Conservation (phyloP, 2,797 vertebrate species). For the Thunnus albacares region DNA sequence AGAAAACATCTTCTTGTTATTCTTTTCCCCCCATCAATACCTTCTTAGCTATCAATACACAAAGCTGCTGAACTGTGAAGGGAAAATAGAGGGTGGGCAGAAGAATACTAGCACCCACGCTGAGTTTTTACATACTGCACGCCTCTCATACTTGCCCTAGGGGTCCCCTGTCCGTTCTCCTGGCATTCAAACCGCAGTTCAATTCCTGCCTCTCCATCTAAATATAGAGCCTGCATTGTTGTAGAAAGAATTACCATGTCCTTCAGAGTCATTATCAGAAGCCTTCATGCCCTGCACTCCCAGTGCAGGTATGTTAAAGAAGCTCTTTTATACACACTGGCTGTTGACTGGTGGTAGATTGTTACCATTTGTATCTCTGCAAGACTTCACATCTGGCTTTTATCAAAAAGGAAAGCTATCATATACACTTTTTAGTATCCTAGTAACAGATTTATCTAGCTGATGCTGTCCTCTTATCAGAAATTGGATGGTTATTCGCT, state of each 20-base stretch:
- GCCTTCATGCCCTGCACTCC: slow-evolving; percentile 20
- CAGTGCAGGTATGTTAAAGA: slow-evolving; percentile 38
- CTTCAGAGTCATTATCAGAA: slow-evolving; percentile 74
- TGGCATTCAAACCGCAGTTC: slow-evolving; percentile 60
- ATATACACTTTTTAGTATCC: not conserved
- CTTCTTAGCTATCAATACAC: slow-evolving; percentile 50
- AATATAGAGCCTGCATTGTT: slow-evolving; percentile 69
- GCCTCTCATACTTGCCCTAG: slow-evolving; percentile 73
- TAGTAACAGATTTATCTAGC: not conserved
- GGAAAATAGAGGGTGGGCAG: slow-evolving; percentile 51
- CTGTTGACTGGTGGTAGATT: slow-evolving; percentile 22
- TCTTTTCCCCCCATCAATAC: slow-evolving; percentile 8
- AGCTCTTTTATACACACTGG: slow-evolving; percentile 12
- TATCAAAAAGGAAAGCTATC: slow-evolving; percentile 15
- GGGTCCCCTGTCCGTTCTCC: slow-evolving; percentile 61
- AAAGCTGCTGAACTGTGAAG: slow-evolving; percentile 46
- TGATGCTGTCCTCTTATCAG: not conserved
- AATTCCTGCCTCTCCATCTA: slow-evolving; percentile 69
- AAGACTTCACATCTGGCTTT: slow-evolving; percentile 14
- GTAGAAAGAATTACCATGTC: slow-evolving; percentile 70
- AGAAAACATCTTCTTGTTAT: slow-evolving; percentile 22
- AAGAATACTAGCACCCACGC: slow-evolving; percentile 59
- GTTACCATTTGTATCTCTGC: slow-evolving; percentile 20
- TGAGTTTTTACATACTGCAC: slow-evolving; percentile 61
- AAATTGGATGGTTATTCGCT: not conserved